phyloP scores from a whole-genome alignment of 1,140 invertebrate species.

The Solenopsis fugax region DNA sequence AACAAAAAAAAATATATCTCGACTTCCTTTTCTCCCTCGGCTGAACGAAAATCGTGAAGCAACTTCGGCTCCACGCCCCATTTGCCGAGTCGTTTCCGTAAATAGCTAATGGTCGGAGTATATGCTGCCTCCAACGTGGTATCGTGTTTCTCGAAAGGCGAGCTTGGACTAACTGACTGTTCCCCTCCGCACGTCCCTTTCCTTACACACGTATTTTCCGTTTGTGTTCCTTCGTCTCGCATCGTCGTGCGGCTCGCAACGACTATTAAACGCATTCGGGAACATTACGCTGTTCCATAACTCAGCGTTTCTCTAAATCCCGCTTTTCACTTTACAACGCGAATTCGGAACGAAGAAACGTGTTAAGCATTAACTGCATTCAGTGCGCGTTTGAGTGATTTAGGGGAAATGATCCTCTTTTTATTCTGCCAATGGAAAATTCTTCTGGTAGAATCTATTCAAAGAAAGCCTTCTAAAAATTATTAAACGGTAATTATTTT shows the following conservation, averaged over 20 bases:
- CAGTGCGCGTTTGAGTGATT: background rate
- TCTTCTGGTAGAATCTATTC: background rate
- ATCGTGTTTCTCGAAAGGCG: constrained; percentile 79
- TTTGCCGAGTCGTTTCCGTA: constrained; percentile 82
- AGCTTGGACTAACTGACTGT: constrained; percentile 76
- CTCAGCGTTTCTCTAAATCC: constrained; percentile 37
- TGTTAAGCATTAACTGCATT: constrained; percentile 48
- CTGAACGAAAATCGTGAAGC: constrained; percentile 75
- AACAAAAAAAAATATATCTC: constrained; percentile 30
- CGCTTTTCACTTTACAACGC: constrained; percentile 24
- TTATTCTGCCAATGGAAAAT: background rate
- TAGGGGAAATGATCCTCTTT: background rate
- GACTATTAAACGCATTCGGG: constrained; percentile 49
- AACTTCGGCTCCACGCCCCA: constrained; percentile 79
- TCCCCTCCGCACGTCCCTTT: background rate
- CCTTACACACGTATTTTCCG: constrained; percentile 55
- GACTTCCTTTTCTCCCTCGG: constrained; percentile 72
- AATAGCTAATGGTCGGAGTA: constrained; percentile 82
- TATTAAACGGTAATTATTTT: background rate
- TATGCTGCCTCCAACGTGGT: constrained; percentile 75
- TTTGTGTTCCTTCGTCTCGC: constrained; percentile 53
- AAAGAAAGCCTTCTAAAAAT: background rate
- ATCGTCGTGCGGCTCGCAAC: constrained; percentile 35
- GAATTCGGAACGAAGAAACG: constrained; percentile 49
- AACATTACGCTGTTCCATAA: constrained; percentile 54